phyloP scores from a whole-genome alignment of 2,797 vertebrate genomes.

The Sebastes paucispinis region DNA sequence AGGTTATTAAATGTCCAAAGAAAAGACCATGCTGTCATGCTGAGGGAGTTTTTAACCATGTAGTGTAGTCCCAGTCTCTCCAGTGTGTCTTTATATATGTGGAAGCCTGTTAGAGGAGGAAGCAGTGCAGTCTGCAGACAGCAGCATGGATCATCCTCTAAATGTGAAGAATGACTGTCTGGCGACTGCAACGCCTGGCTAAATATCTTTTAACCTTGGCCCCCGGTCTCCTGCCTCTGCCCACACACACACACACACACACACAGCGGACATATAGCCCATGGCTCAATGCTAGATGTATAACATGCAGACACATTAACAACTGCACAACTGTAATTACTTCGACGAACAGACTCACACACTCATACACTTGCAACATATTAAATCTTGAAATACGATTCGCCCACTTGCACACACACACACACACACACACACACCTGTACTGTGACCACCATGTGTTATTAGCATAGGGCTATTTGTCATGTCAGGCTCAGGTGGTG shows the following conservation, averaged over 20 bases:
- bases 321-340: conserved; percentile 13
- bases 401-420: not conserved
- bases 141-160: conserved; percentile 46
- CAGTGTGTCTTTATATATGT: not conserved
- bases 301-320: conserved; percentile 8
- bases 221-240: not conserved
- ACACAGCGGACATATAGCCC: not conserved
- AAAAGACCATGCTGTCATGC: not conserved
- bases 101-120: not conserved
- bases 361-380: not conserved
- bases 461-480: conserved; percentile 61
- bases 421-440: not conserved
- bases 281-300: not conserved
- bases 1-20: not conserved
- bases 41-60: not conserved
- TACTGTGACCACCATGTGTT: conserved; percentile 12
- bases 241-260: not conserved
- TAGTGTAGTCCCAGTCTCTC: not conserved
- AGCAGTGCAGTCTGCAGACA: conserved; percentile 22
- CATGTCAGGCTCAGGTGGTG: conserved; percentile 57
- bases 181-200: conserved; percentile 10
- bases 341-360: not conserved
- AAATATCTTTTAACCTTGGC: conserved; percentile 58
- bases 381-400: not conserved
- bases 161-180: conserved; percentile 31